These are phyloP conservation scores for Lepus americanus DNA, from an alignment of 2,113 vertebrate genomes.

Conservation along the genomic window DNA sequence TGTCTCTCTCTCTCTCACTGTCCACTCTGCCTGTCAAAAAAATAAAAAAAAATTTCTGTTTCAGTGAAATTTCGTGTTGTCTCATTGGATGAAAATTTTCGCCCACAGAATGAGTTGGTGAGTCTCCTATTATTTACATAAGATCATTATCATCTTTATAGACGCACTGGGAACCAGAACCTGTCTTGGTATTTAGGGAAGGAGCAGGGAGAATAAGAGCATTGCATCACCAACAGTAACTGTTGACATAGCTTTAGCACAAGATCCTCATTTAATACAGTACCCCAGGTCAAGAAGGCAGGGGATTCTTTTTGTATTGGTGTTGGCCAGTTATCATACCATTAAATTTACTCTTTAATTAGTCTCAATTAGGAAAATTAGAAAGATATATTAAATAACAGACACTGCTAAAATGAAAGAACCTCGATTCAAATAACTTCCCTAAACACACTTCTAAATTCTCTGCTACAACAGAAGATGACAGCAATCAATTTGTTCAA, in stretches of 20 bases:
- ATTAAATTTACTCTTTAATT: neutral
- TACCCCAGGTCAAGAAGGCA: neutral
- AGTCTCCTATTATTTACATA: constrained; percentile 58
- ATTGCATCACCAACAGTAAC: neutral
- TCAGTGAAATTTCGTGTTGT: constrained; percentile 87
- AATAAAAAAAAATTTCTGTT: constrained; percentile 71
- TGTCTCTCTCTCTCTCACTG: no score
- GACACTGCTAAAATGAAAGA: neutral
- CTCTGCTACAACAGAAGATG: neutral
- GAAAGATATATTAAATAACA: neutral
- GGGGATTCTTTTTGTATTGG: neutral
- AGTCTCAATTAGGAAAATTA: neutral
- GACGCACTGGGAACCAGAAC: neutral
- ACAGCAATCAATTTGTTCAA: neutral
- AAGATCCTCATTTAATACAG: neutral
- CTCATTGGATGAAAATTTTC: constrained; percentile 86
- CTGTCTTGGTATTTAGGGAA: neutral
- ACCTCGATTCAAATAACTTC: constrained; percentile 6
- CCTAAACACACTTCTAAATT: neutral
- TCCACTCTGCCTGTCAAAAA: no score
- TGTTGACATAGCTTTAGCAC: neutral
- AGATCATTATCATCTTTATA: neutral
- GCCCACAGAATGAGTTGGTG: constrained; percentile 84
- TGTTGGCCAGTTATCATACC: neutral
- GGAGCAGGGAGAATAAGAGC: neutral